phyloP scores from a whole-genome alignment of 2,888 invertebrate genomes.

The Trisateles emortualis region DNA sequence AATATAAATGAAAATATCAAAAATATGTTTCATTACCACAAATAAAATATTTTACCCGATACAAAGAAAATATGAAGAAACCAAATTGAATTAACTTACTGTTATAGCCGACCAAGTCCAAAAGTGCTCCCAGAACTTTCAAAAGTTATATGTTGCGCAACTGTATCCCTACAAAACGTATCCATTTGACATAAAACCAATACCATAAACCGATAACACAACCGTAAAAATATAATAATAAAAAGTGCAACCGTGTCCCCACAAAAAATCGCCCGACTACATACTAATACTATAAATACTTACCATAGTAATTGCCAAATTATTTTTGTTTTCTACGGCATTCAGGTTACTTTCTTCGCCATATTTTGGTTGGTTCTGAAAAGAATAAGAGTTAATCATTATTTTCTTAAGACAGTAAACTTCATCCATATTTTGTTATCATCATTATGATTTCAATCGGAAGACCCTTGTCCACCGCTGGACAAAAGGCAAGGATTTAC shows the following conservation, averaged over 20 bases:
- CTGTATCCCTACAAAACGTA: constrained; percentile 7
- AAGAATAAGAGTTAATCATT: background rate
- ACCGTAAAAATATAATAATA: too few species aligned
- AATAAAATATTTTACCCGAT: too few species aligned
- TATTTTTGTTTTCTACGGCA: constrained; percentile 3
- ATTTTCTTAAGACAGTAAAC: background rate
- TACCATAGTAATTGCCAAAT: constrained; percentile 12
- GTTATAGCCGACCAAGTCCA: background rate
- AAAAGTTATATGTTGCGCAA: constrained; percentile 19
- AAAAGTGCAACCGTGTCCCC: too few species aligned
- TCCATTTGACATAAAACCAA: background rate
- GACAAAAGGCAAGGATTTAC: too few species aligned
- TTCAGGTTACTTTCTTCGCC: constrained; percentile 3
- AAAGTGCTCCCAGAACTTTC: background rate
- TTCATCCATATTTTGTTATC: too few species aligned
- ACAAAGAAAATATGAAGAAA: background rate
- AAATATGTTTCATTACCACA: background rate
- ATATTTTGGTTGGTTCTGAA: constrained; percentile 26
- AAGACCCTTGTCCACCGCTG: too few species aligned
- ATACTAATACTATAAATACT: background rate
- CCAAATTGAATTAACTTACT: background rate
- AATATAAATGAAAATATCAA: background rate
- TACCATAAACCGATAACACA: background rate
- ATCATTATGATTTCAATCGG: too few species aligned
- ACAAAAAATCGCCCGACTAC: background rate